A percentile compares a stretch with the other conserved stretches of the same genome.
Conservation (phyloP, 1,140 invertebrate genomes). For the Rhopalosiphum maidis region DNA sequence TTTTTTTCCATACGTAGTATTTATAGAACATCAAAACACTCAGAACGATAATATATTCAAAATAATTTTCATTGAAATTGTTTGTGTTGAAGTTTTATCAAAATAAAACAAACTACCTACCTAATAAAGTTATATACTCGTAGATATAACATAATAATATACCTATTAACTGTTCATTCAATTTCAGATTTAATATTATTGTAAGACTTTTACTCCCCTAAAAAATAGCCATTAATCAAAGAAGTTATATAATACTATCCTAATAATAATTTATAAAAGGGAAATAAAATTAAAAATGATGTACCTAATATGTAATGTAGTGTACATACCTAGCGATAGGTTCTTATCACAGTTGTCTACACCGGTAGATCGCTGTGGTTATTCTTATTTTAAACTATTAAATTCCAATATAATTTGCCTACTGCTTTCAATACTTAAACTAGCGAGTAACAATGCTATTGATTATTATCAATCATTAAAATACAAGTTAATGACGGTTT, state of each 20-base stretch:
- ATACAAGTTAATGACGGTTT: background rate
- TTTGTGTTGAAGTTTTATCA: background rate
- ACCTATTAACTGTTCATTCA: background rate
- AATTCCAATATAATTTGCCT: background rate
- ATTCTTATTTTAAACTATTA: background rate
- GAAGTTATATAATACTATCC: background rate
- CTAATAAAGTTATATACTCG: background rate
- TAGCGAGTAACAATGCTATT: background rate
- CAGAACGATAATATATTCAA: background rate
- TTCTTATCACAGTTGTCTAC: background rate
- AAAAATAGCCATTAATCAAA: conserved; percentile 5
- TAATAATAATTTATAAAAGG: background rate
- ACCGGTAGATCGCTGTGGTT: background rate
- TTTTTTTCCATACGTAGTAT: background rate
- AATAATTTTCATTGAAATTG: background rate
- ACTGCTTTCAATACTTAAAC: background rate
- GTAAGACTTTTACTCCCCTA: conserved; percentile 43
- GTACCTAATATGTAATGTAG: background rate
- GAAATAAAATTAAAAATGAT: background rate
- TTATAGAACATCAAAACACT: background rate
- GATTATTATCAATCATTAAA: background rate
- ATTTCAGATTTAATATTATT: background rate
- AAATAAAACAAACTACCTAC: background rate
- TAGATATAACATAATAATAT: background rate
- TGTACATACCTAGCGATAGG: background rate